These are phyloP conservation scores for Rhagologus leucostigma DNA, from an alignment of 2,113 vertebrate species.

Conservation along the genomic window DNA sequence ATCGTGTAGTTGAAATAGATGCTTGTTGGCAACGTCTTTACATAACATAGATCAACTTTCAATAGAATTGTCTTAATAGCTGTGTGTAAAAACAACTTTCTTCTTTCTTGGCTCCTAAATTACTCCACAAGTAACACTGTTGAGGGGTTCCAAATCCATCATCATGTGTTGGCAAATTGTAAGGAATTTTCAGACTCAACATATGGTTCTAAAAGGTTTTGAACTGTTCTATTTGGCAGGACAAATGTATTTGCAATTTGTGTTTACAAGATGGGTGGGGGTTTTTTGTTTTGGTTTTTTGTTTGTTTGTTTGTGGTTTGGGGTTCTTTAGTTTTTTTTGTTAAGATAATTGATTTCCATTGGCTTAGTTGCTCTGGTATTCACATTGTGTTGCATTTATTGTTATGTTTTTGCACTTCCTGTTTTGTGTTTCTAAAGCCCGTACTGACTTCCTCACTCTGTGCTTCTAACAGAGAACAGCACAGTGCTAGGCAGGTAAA, in stretches of 20 bases:
- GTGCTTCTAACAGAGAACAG: conserved; percentile 68
- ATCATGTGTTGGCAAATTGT: not conserved
- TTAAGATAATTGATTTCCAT: not conserved
- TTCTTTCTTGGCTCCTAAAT: not conserved
- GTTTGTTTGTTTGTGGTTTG: not conserved
- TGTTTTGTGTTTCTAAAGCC: conserved; percentile 68
- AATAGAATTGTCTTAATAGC: not conserved
- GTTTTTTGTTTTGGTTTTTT: not conserved
- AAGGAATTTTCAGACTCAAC: not conserved
- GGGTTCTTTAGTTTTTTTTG: not conserved
- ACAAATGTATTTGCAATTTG: not conserved
- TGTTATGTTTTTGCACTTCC: not conserved
- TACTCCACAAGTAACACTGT: not conserved
- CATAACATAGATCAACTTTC: not conserved
- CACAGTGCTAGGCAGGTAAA: conserved; percentile 70
- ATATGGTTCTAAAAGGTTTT: not conserved
- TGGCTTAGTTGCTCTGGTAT: not conserved
- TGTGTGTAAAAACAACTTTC: not conserved
- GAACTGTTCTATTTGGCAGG: conserved; percentile 13
- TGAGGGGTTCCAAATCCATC: not conserved
- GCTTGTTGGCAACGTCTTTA: not conserved
- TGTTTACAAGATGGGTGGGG: not conserved
- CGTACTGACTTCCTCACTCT: conserved; percentile 68
- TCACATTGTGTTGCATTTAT: not conserved
- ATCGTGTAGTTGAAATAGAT: not conserved